A percentile compares a stretch with the other conserved stretches of the same genome.
These are phyloP conservation scores for Thunnus thynnus DNA, from an alignment of 2,113 vertebrate species.

Conservation along the genomic window DNA sequence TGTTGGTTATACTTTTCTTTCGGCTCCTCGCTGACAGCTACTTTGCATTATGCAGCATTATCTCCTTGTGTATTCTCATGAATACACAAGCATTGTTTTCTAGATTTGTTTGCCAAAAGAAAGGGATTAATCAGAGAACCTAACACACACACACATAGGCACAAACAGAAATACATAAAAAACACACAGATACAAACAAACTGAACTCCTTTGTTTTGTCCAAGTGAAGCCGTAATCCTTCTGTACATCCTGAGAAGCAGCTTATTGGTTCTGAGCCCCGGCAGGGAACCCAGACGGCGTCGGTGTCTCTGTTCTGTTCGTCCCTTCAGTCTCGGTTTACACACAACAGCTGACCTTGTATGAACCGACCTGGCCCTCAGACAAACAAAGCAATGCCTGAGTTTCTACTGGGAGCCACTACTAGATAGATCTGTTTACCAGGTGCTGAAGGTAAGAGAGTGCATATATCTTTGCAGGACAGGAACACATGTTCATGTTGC, in stretches of 20 bases:
- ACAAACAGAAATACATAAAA: not conserved
- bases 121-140: conserved; percentile 45
- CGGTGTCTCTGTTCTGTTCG: conserved; percentile 9
- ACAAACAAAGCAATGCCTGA: conserved; percentile 50
- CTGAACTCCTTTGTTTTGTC: conserved; percentile 20
- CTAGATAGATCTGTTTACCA: conserved; percentile 59
- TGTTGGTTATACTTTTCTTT: not conserved
- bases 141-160: not conserved
- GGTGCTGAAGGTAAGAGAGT: not conserved
- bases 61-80: conserved; percentile 24
- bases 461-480: conserved; percentile 24
- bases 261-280: conserved; percentile 44
- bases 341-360: conserved; percentile 43
- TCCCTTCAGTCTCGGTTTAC: conserved; percentile 45
- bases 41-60: conserved; percentile 47
- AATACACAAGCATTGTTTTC: conserved; percentile 28
- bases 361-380: conserved; percentile 18
- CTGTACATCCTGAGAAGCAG: conserved; percentile 53
- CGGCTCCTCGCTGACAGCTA: conserved; percentile 16
- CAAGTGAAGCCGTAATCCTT: conserved; percentile 12
- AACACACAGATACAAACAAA: conserved; percentile 18
- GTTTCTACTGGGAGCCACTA: conserved; percentile 44
- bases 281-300: conserved; percentile 14
- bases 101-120: not conserved
- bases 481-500: conserved; percentile 46